Conservation (phyloP, 2,888 invertebrate species). For the Amphipyra tragopoginis region DNA sequence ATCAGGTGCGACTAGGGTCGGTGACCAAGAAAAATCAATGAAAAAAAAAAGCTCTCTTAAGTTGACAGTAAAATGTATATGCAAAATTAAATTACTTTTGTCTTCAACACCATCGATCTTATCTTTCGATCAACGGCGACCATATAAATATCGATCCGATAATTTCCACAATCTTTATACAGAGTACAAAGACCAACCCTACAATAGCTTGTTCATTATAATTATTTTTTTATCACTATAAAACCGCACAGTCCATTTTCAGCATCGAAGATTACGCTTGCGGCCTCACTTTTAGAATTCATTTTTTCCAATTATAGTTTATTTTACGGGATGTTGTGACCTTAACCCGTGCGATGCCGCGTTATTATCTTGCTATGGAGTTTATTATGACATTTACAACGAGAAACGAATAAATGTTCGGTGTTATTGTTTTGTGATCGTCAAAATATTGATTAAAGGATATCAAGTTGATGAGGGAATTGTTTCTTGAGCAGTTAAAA, state of each 20-base stretch:
- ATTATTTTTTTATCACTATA: conserved; percentile 47
- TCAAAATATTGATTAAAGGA: conserved; percentile 37
- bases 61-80: too few species aligned
- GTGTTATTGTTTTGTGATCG: conserved; percentile 21
- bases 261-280: conserved; percentile 60
- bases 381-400: conserved; percentile 59
- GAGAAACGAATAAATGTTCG: conserved; percentile 32
- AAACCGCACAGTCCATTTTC: conserved; percentile 52
- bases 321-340: conserved; percentile 56
- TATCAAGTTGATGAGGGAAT: conserved; percentile 10
- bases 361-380: conserved; percentile 48
- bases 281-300: conserved; percentile 65
- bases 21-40: too few species aligned
- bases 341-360: conserved; percentile 38
- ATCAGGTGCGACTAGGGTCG: too few species aligned
- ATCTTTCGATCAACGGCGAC: too few species aligned
- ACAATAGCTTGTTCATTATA: neutral
- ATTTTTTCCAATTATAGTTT: conserved; percentile 69
- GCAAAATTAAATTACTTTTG: too few species aligned
- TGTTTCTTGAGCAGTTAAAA: conserved; percentile 21
- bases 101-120: too few species aligned
- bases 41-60: too few species aligned
- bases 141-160: too few species aligned
- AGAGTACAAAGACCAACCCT: too few species aligned
- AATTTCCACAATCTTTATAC: too few species aligned